Base-by-base conservation (phyloP, 2,113 vertebrate species). In the Gymnobelideus leadbeateri region DNA sequence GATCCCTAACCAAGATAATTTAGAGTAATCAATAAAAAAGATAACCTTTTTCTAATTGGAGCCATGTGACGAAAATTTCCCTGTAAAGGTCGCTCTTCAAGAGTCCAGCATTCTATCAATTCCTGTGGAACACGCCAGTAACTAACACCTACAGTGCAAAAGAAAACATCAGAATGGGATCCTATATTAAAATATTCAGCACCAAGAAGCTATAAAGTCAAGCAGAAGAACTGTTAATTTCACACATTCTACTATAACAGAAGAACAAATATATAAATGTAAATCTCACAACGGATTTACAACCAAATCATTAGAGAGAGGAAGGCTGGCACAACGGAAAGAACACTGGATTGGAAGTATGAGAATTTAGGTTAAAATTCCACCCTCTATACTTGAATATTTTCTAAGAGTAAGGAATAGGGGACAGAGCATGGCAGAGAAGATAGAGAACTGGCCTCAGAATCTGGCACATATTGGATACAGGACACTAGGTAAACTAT, bases 81-180 rank as follows among this genome's bases (percentile, higher is more conserved):
- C 97, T 97, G 97, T 93, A 99, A 91, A 53, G 98, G 97, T 31
- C 46, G 51, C 68, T 99, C 98, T 95, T 99, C 98, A 31, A 99
- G 97, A 55, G 99, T 99, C 98, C 98, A 98, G 0, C 98, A 99
- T 94, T 99, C 98, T 84, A 95, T 98, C 91, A 98, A 93, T 94
- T 99, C 98, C 1, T 98, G 98, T 43, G 98, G 99, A 50, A 98
- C 98, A 61, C 98, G 96, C 98, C 99, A 99, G 96, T 98, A 99
- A 97, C 98, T 99, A 54, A 99, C 98, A 96, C 98, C 98, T 99
- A 95, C 9, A 96, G 94, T 96, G 94, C 49, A 96, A 96, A 93
- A 97, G 95, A 89, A 11, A 49, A 89, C 31, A 19, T 37, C 57
- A 93, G 16, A 91, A 43, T 91, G n/a, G 53, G n/a, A 57, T 50